These are phyloP conservation scores for Acipenser oxyrinchus DNA, from an alignment of 2,797 vertebrate genomes.

Conservation along the genomic window DNA sequence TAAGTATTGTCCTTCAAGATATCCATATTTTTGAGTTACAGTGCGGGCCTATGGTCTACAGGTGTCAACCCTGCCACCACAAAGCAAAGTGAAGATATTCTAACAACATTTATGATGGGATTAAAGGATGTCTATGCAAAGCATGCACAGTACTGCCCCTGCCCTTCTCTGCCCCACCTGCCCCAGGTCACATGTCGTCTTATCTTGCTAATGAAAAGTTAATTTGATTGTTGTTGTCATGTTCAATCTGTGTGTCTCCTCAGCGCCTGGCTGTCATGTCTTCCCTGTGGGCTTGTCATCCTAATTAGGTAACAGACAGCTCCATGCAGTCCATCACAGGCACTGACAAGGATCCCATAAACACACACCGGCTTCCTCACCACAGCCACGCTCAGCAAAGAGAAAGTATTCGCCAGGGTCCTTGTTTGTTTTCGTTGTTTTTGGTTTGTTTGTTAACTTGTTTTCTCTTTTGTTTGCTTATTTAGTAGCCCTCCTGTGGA, in stretches of 20 bases:
- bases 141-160: not conserved
- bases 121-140: too few species aligned
- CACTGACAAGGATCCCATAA: constrained; percentile 23
- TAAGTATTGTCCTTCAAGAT: too few species aligned
- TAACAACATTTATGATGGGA: too few species aligned
- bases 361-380: not conserved
- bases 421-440: not conserved
- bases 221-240: constrained; percentile 26
- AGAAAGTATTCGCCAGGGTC: not conserved
- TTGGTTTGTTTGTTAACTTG: too few species aligned
- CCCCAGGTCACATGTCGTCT: not conserved
- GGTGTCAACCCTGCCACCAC: too few species aligned
- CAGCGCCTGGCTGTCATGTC: constrained; percentile 24
- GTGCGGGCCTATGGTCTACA: too few species aligned
- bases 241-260: constrained; percentile 31
- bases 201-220: not conserved
- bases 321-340: constrained; percentile 38
- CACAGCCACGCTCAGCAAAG: not conserved
- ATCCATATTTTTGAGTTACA: too few species aligned
- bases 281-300: constrained; percentile 37
- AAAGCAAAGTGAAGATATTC: too few species aligned
- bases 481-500: too few species aligned
- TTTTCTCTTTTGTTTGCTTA: too few species aligned
- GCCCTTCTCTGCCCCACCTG: constrained; percentile 4
- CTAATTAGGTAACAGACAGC: constrained; percentile 42